Conservation (phyloP, 2,797 vertebrate genomes). For the Syngnathus rostellatus region DNA sequence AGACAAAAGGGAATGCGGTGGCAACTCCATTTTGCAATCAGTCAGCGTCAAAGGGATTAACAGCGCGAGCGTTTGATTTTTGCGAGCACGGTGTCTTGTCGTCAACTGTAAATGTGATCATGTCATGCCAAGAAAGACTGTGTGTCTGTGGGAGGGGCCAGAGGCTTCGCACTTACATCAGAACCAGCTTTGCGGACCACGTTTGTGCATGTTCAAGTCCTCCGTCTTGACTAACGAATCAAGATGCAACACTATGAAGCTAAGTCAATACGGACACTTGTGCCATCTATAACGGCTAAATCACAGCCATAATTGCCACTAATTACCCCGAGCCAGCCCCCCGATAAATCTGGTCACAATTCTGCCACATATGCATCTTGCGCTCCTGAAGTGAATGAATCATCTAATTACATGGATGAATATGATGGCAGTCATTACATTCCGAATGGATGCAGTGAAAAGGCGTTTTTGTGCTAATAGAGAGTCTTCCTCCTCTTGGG, state of each 20-base stretch:
- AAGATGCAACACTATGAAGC: neutral
- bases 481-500: neutral
- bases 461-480: neutral
- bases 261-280: neutral
- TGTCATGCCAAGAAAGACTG: neutral
- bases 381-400: slow-evolving; percentile 4
- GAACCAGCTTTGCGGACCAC: no score
- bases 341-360: neutral
- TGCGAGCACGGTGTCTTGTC: neutral
- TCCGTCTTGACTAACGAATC: neutral
- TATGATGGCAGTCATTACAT: slow-evolving; percentile 4
- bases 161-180: neutral
- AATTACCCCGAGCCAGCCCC: neutral
- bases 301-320: neutral
- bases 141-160: neutral
- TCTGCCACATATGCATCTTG: neutral
- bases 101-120: neutral
- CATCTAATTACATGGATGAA: neutral
- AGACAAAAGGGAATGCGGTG: neutral
- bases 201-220: no score
- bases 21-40: neutral
- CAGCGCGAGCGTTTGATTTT: neutral
- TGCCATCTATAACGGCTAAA: neutral
- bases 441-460: slow-evolving; percentile 1
- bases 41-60: neutral